Evolutionary conservation across 2,888 invertebrate species (phyloP).

Genomic region (Romanomermis culicivorax): DNA sequence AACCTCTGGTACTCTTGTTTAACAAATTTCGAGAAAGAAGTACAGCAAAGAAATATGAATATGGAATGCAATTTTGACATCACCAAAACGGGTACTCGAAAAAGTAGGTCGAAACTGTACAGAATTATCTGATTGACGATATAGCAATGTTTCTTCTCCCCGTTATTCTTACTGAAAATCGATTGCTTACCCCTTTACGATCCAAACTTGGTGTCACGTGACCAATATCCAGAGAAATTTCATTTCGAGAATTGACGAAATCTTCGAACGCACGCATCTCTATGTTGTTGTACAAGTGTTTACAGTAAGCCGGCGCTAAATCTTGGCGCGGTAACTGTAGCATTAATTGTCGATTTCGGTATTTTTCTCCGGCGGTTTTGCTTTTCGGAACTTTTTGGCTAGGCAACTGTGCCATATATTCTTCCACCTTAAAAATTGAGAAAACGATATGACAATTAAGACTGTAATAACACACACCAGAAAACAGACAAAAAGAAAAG

Average conservation of each 20-base stretch:
- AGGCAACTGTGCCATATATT: conserved; percentile 72
- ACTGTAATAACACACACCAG: not conserved
- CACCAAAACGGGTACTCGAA: no score
- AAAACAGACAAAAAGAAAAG: no score
- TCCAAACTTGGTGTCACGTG: conserved; percentile 33
- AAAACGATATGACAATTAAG: conserved; percentile 1
- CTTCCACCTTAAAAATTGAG: conserved; percentile 48
- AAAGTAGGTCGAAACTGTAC: no score
- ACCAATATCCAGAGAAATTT: conserved; percentile 83
- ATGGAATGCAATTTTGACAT: no score
- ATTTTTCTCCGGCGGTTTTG: conserved; percentile 49
- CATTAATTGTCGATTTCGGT: conserved; percentile 57
- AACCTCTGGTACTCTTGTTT: no score
- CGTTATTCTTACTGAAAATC: no score
- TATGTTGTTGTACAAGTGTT: conserved; percentile 48
- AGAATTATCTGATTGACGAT: no score
- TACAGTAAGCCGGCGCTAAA: conserved; percentile 64
- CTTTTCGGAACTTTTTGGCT: conserved; percentile 53
- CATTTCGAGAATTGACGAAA: conserved; percentile 77
- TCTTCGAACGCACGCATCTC: conserved; percentile 49
- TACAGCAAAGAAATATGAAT: no score
- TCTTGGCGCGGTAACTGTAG: conserved; percentile 75
- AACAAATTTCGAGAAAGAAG: no score
- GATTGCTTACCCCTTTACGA: conserved; percentile 29
- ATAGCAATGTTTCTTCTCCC: no score